Base-by-base conservation (phyloP, 2,797 vertebrate genomes). In the Aldrovandia affinis region DNA sequence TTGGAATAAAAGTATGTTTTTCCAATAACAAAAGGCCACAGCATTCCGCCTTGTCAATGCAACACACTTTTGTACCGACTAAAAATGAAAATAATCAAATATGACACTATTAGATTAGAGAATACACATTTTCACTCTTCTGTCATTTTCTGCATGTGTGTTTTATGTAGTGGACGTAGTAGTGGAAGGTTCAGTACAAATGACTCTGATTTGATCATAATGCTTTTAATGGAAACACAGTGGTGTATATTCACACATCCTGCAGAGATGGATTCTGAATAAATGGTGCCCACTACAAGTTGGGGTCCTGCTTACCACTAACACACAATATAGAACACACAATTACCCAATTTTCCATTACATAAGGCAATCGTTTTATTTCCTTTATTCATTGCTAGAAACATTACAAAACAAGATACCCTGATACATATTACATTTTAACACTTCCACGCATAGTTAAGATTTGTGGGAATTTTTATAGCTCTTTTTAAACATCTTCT, bases 211-310 rank as follows among this genome's bases (percentile, higher is more conserved):
- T 82, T 82, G 81, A 47, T 65, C 81, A 68, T 82, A 65, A 82
- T 68, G 81, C 65, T 65, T 73, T 81, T 81, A 65, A 81, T 82
- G 81, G 81, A 50, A 68, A 82, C 81, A 30, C 81, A 82, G 59
- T 70, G 81, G 59, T 70, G 42, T 68, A 68, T 63, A 65, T 82
- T 82, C 61, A 28, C 42, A 61, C 4, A 36, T 81, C 79, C 54
- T 59, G 79, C 54, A 81, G 79, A 57, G 52, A 81, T 59, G 14
- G 15, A 59, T 22, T 81, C 52, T 59, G 80, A 81, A 81, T 52
- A 68, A 82, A 50, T 82, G 61, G 44, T 50, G 42, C 42, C 36
- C 61, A 81, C 79, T 68, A 33, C 61, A 52, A 68, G 59, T 82
- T 52, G 47, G 36, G 30, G 63, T 22, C 61, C 81, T 68, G n/a